Evolutionary conservation across 2,797 vertebrate genomes (phyloP).

Genomic region (Mus spretus): DNA sequence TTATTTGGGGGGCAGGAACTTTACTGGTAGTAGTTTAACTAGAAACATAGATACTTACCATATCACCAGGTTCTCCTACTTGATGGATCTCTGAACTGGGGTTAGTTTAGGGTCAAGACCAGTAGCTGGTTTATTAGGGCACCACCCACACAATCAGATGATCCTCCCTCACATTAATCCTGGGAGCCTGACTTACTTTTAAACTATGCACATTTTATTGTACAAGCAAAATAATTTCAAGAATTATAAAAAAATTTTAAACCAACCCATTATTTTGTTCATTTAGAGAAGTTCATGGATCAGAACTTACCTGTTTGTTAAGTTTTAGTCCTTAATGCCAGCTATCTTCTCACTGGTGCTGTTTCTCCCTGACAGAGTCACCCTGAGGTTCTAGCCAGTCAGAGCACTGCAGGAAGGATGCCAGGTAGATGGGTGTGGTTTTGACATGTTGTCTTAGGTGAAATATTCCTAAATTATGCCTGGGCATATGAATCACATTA

Average conservation of each 20-base stretch:
- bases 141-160: neutral
- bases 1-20: neutral
- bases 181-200: neutral
- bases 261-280: slow-evolving; percentile 25
- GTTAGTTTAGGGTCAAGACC: neutral
- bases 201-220: slow-evolving; percentile 31
- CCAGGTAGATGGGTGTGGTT: neutral
- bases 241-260: slow-evolving; percentile 6
- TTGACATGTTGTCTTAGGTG: neutral
- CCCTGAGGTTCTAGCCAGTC: neutral
- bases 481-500: neutral
- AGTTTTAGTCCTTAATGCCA: slow-evolving; percentile 15
- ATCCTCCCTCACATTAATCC: neutral
- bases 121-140: neutral
- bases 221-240: slow-evolving; percentile 8
- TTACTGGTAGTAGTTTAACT: neutral
- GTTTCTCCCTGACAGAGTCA: neutral
- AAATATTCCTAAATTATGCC: neutral
- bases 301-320: slow-evolving; percentile 22
- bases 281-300: slow-evolving; percentile 9
- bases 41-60: neutral
- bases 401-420: neutral
- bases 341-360: slow-evolving; percentile 19
- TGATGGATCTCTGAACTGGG: neutral
- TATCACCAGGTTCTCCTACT: neutral